Evolutionary conservation across 2,888 invertebrate genomes (phyloP), one percentile per base, ranked within the genome.

Genomic region (Acronicta aceris): DNA sequence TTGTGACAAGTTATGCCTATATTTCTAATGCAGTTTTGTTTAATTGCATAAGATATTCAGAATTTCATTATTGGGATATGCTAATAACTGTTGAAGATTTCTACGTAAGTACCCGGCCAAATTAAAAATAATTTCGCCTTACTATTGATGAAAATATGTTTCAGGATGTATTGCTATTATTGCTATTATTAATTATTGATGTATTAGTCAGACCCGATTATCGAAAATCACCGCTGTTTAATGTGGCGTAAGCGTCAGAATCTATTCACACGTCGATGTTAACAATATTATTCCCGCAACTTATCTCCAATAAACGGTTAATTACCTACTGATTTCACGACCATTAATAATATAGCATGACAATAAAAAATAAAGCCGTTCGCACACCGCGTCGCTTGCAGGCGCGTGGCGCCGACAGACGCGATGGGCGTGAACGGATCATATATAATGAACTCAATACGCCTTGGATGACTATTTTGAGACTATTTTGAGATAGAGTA

Each of bases 361-460:
- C 30, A 42, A 36, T 51, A 65, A 61, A 61, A 59, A 61, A 62
- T 73, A 55, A 57, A 62, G 52, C 70, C 9, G 49, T 56, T 33
- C 42, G 50, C 67, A 60, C 65, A 74, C 59, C 43, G 50, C 47
- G 60, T 68, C 76, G 62, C 6, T 48, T 7, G 61, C 76, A 74
- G 70, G 13, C 70, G 72, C 70, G 72, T 70, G 70, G 38, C 62
- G 48, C 41, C 5, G 72, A 70, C 72, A 45, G 51, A 27, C 47
- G 48, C 45, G 63, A 58, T 63, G 61, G 70, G 76, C 76, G 74
- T 60, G 41, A 68, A 43, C 59, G 53, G 47, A 68, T 71, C 33
- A 55, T 25, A 1, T 42, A 49, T 59, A 67, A 59, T 71, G 62
- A 65, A 56, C 45, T 46, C 21, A 43, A 57, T 61, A 51, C 48